Conservation (phyloP, 2,888 invertebrate genomes). For the Plagiodera versicolora region DNA sequence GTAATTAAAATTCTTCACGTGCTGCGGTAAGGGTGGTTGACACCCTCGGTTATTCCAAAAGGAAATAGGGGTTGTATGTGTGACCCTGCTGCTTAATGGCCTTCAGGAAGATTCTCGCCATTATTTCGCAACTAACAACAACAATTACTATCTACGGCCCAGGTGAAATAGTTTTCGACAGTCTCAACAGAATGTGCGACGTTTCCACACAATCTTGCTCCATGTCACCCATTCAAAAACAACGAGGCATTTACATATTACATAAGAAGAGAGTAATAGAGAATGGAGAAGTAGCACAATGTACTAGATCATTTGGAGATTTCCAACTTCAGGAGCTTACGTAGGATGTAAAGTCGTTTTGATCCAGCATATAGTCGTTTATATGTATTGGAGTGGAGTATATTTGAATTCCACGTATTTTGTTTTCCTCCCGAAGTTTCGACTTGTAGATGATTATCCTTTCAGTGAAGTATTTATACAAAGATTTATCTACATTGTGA, state of each 20-base stretch:
- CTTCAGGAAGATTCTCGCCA: constrained; percentile 35
- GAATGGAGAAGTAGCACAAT: too few relatives aligned
- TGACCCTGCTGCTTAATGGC: constrained; percentile 30
- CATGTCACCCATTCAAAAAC: not conserved
- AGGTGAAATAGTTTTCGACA: constrained; percentile 23
- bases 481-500: too few relatives aligned
- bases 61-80: constrained; percentile 27
- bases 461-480: too few relatives aligned
- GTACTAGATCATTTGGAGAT: too few relatives aligned
- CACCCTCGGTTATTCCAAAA: constrained; percentile 23
- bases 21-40: constrained; percentile 21
- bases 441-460: too few relatives aligned
- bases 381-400: too few relatives aligned
- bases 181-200: constrained; percentile 1
- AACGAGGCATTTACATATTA: not conserved
- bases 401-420: too few relatives aligned
- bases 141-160: constrained; percentile 27
- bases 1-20: constrained; percentile 26
- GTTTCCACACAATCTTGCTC: not conserved
- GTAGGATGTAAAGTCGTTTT: too few relatives aligned
- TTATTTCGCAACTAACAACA: constrained; percentile 33
- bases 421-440: too few relatives aligned
- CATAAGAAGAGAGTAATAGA: too few relatives aligned
- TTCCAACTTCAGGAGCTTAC: too few relatives aligned
- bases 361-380: too few relatives aligned